These are phyloP conservation scores for Nasua narica DNA, from an alignment of 2,797 vertebrate genomes.

Conservation along the genomic window DNA sequence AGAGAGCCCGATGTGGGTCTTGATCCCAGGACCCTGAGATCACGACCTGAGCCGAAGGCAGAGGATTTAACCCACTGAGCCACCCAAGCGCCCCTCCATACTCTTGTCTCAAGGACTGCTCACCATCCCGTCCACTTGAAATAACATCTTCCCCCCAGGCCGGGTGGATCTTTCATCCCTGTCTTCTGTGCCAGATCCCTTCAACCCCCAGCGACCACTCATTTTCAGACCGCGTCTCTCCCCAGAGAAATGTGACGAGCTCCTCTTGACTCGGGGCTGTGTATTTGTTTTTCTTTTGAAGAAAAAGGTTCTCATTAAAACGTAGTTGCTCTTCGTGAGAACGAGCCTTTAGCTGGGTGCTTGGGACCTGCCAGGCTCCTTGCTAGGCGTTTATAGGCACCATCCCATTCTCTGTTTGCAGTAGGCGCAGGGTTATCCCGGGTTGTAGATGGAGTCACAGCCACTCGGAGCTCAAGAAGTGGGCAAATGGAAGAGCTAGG, in stretches of 20 bases:
- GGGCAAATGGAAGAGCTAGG: neutral
- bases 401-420: neutral
- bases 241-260: neutral
- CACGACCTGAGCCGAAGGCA: too few relatives aligned
- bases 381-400: neutral
- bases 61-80: too few relatives aligned
- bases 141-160: neutral
- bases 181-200: neutral
- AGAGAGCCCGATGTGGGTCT: too few relatives aligned
- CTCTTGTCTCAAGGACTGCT: neutral
- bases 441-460: neutral
- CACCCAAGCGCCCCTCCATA: too few relatives aligned
- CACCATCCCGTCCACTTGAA: neutral
- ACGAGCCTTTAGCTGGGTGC: neutral
- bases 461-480: neutral
- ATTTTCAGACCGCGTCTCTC: neutral
- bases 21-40: too few relatives aligned
- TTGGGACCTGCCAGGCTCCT: neutral
- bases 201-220: accelerated
- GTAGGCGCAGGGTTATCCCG: neutral
- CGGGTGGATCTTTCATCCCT: neutral
- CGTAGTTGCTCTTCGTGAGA: neutral
- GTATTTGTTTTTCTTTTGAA: constrained; percentile 8
- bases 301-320: neutral
- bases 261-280: neutral